Evolutionary conservation across 2,113 vertebrate genomes (phyloP), one percentile per base, ranked within the genome.

Genomic region (Melierax canorus): DNA sequence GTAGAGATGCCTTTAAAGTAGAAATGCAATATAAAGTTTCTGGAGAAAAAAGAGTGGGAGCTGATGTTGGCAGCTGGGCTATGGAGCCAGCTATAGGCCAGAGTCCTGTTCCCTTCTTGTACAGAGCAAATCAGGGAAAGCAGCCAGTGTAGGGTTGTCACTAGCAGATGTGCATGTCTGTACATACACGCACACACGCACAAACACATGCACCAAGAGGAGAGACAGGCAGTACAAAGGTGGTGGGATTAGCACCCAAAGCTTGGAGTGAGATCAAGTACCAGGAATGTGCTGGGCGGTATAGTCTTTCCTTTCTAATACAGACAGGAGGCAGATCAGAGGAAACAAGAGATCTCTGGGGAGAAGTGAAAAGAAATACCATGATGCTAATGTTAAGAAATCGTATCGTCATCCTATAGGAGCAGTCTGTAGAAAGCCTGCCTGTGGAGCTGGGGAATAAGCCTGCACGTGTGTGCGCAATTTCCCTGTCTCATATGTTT

Each of bases 181-280:
- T 43, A 43, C 39, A 48, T 22, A 60, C 41, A 29, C 72, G 83
- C 34, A 36, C 41, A 59, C 50, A 26, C 3, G 7, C 75, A 45
- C 50, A 30, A 8, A 30, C 38, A 66, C 27, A 9, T 8, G 24
- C 55, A 46, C 39, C 60, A 63, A 62, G 53, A 82, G 62, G 41
- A 86, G 74, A 87, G 32, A 51, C 46, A 71, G n/a, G 48, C 48
- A 56, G 46, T 32, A 38, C 45, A 78, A 83, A 59, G 72, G 24
- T 46, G 79, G 26, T 85, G 88, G 86, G 84, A 94, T 93, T 94
- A 85, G 89, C 88, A 92, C 91, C 77, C 77, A 89, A 20, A 82
- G 17, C 64, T 24, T 91, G 92, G 84, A 75, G 39, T 27, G 64
- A 89, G 88, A 74, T 95, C 91, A 95, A 51, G 91, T 64, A 75